Evolutionary conservation across 2,888 invertebrate species (phyloP).

Genomic region (Clanis bilineata): DNA sequence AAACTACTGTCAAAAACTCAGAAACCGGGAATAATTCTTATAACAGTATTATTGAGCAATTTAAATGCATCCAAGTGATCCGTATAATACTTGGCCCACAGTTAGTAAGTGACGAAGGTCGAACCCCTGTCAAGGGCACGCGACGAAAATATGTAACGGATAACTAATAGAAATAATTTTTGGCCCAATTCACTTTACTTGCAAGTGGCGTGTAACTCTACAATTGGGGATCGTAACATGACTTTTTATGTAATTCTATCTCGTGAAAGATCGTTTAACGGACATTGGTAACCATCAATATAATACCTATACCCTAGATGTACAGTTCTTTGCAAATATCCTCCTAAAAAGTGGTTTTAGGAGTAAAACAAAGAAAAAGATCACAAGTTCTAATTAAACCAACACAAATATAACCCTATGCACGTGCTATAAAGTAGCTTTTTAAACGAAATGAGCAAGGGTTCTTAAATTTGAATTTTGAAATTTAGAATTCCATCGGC

Average conservation of each 20-base stretch:
- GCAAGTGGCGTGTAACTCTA: not conserved
- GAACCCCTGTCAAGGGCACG: slow-evolving; percentile 17
- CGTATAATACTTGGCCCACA: not conserved
- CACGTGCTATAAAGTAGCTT: too few species aligned
- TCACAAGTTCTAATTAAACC: too few species aligned
- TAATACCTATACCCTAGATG: too few species aligned
- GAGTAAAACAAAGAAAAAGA: too few species aligned
- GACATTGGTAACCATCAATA: too few species aligned
- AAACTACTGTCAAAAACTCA: not conserved
- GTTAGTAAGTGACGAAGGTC: slow-evolving; percentile 18
- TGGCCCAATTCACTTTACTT: not conserved
- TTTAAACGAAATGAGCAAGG: too few species aligned
- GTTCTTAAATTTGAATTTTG: too few species aligned
- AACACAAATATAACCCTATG: too few species aligned
- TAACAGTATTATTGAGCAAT: not conserved
- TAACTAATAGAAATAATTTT: slow-evolving; percentile 13
- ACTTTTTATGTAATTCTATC: not conserved
- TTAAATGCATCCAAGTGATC: slow-evolving; percentile 7
- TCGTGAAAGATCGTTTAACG: not conserved
- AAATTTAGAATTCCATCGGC: too few species aligned
- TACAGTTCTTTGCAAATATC: too few species aligned
- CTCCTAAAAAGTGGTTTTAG: too few species aligned
- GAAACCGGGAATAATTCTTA: too few species aligned
- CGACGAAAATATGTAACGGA: slow-evolving; percentile 17
- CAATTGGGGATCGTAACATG: not conserved